Conservation (phyloP, 2,797 vertebrate genomes). For the Staurois parvus region DNA sequence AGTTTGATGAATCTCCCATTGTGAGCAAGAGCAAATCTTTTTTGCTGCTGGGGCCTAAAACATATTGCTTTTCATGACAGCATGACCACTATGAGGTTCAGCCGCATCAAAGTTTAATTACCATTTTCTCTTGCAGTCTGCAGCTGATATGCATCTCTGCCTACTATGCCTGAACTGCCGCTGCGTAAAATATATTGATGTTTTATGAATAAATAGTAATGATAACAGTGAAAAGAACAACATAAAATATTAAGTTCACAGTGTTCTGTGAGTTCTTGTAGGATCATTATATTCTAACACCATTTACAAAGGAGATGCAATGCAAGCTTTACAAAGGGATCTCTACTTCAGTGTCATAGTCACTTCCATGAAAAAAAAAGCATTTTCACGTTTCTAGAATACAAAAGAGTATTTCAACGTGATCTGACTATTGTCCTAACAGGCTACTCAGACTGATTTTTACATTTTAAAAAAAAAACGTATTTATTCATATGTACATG, state of each 20-base stretch:
- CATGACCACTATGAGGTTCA: slow-evolving; percentile 44
- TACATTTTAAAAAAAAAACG: not conserved
- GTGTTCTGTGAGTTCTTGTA: slow-evolving; percentile 38
- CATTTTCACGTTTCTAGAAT: slow-evolving; percentile 3
- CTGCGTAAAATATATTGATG: slow-evolving; percentile 52
- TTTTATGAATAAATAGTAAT: slow-evolving; percentile 56
- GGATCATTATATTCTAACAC: slow-evolving; percentile 31
- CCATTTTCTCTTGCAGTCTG: slow-evolving; percentile 48
- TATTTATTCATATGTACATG: not conserved
- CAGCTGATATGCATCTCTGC: slow-evolving; percentile 44
- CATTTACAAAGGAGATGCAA: not conserved
- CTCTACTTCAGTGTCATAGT: not conserved
- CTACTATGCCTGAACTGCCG: slow-evolving; percentile 24
- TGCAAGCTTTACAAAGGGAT: slow-evolving; percentile 8
- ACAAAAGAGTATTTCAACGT: not conserved
- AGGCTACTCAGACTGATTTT: not conserved
- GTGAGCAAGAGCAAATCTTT: slow-evolving; percentile 44
- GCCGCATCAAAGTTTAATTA: slow-evolving; percentile 57
- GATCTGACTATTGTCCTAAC: not conserved
- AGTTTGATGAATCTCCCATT: slow-evolving; percentile 50
- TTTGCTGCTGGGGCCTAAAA: slow-evolving; percentile 21
- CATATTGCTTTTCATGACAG: slow-evolving; percentile 52
- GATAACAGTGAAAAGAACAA: slow-evolving; percentile 30
- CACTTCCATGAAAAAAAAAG: no score
- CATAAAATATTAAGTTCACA: slow-evolving; percentile 52